These are phyloP conservation scores for Phalera bucephala DNA, from an alignment of 2,888 invertebrate species.

Conservation along the genomic window DNA sequence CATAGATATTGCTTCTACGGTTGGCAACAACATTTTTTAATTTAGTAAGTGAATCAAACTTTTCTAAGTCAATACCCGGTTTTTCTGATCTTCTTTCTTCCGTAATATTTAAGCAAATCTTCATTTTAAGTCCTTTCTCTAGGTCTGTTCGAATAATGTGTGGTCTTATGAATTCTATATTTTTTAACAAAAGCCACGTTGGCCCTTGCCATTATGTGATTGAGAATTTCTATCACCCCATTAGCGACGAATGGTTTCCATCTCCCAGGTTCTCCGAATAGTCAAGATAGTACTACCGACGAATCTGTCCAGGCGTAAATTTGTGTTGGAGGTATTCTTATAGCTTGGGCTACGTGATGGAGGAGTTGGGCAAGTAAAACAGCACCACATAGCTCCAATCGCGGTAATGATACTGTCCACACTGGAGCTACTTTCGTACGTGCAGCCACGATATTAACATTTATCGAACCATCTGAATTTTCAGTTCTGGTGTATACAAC, in stretches of 20 bases:
- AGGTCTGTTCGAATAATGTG: too few relatives aligned
- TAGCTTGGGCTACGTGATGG: background rate
- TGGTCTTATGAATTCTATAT: too few relatives aligned
- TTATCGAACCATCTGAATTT: background rate
- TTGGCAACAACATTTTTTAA: too few relatives aligned
- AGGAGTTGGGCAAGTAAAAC: constrained; percentile 1
- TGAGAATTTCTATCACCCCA: too few relatives aligned
- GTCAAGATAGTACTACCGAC: background rate
- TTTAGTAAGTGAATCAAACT: too few relatives aligned
- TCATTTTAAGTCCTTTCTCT: too few relatives aligned
- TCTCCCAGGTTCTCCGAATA: constrained; percentile 2
- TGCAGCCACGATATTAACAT: background rate
- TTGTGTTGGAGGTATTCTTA: background rate
- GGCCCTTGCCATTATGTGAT: too few relatives aligned
- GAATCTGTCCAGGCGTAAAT: background rate
- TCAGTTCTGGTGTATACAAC: constrained; percentile 1
- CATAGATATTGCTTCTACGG: too few relatives aligned
- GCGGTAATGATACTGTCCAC: background rate
- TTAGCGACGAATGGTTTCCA: constrained; percentile 28
- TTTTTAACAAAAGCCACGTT: too few relatives aligned
- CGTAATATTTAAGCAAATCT: too few relatives aligned
- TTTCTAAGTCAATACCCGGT: too few relatives aligned
- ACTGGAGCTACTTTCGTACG: background rate
- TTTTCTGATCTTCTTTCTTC: too few relatives aligned
- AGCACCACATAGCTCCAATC: constrained; percentile 1